Percentiles rank a stretch among this genome's conserved stretches.
Conservation (phyloP, 2,113 vertebrate species). For the Zootoca vivipara region DNA sequence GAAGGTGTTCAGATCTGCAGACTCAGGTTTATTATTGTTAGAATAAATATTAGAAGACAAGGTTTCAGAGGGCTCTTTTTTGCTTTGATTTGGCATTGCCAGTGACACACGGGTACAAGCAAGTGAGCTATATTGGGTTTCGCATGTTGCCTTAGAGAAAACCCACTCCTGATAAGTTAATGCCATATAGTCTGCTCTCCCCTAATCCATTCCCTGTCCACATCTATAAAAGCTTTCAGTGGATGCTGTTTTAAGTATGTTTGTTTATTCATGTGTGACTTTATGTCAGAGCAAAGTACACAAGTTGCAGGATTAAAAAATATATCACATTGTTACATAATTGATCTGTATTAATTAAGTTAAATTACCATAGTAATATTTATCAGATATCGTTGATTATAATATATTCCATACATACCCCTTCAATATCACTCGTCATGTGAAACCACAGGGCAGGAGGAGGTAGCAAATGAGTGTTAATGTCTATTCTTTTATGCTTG, state of each 20-base stretch:
- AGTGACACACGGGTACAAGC: background rate
- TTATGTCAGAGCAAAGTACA: background rate
- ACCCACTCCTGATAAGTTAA: background rate
- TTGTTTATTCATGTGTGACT: background rate
- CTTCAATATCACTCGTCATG: background rate
- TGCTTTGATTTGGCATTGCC: conserved; percentile 5
- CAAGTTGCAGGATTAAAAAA: background rate
- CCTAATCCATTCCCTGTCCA: background rate
- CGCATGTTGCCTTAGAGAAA: background rate
- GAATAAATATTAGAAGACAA: conserved; percentile 18
- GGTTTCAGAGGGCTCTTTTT: background rate
- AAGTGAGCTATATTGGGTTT: background rate
- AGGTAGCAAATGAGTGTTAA: too few species aligned
- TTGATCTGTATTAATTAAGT: background rate
- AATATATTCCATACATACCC: background rate
- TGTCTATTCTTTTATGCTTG: too few species aligned
- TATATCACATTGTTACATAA: too few species aligned
- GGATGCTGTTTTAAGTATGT: too few species aligned
- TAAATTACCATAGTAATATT: background rate
- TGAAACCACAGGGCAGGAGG: background rate
- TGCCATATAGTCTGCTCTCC: background rate
- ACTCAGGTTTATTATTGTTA: conserved; percentile 24
- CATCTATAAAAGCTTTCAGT: background rate
- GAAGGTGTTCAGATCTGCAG: background rate
- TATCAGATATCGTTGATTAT: background rate